phyloP scores from a whole-genome alignment of 2,113 vertebrate genomes.

The Pygoscelis antarcticus region DNA sequence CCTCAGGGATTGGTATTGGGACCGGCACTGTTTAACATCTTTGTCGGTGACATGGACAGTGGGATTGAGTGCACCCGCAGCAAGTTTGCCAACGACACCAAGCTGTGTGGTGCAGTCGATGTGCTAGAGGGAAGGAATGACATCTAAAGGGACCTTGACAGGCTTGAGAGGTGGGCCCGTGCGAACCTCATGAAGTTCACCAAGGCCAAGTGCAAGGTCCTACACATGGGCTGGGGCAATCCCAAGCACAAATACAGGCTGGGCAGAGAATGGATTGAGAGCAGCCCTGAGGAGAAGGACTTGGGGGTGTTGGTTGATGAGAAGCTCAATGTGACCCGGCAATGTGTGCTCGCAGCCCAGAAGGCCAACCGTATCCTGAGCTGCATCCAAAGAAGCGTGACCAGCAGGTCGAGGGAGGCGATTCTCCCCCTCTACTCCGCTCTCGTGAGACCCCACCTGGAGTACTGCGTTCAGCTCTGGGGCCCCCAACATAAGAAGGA shows the following conservation, averaged over 20 bases:
- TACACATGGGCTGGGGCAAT: background rate
- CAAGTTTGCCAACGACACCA: background rate
- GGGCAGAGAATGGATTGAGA: background rate
- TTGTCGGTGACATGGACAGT: background rate
- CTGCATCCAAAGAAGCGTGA: background rate
- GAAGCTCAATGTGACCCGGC: background rate
- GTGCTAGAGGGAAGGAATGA: background rate
- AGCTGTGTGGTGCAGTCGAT: background rate
- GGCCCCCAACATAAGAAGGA: background rate
- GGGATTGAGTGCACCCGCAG: background rate
- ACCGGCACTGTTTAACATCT: background rate
- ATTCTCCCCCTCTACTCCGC: background rate
- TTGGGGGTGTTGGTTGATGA: background rate
- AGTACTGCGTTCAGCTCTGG: background rate
- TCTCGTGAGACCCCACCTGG: background rate
- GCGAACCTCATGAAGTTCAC: background rate
- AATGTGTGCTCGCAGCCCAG: background rate
- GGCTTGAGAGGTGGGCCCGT: background rate
- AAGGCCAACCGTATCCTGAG: too few relatives aligned
- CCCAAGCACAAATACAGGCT: background rate
- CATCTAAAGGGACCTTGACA: background rate
- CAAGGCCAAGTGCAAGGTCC: background rate
- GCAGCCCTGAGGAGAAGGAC: background rate
- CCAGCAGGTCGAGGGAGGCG: background rate
- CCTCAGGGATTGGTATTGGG: too few relatives aligned